Percentiles rank a stretch among this genome's conserved stretches.
Evolutionary conservation across 2,888 invertebrate genomes (phyloP).

Genomic region (Drosophila austrosaltans): DNA sequence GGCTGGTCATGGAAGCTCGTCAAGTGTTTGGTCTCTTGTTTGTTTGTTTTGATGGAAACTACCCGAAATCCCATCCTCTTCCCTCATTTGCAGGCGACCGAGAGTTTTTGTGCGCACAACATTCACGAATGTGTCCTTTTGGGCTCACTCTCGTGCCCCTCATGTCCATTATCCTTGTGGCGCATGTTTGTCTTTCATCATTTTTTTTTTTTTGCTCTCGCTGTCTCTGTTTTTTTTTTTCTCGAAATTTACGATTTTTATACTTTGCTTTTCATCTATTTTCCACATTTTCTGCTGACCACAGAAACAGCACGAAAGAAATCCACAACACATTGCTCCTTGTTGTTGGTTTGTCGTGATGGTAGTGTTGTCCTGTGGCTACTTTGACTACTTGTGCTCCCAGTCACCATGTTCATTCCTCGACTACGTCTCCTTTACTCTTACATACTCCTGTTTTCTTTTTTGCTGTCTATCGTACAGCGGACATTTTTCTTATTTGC

Average conservation of each 20-base stretch:
- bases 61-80: slow-evolving; percentile 7
- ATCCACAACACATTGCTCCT: slow-evolving; percentile 48
- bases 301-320: slow-evolving; percentile 43
- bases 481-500: slow-evolving; percentile 82
- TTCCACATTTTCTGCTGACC: slow-evolving; percentile 74
- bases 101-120: slow-evolving; percentile 47
- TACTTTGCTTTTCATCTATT: slow-evolving; percentile 67
- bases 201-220: slow-evolving; percentile 54
- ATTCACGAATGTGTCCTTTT: slow-evolving; percentile 45
- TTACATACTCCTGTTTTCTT: not conserved
- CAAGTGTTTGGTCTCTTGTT: slow-evolving; percentile 56
- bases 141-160: slow-evolving; percentile 28
- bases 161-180: slow-evolving; percentile 73
- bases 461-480: slow-evolving; percentile 55
- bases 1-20: slow-evolving; percentile 40
- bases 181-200: slow-evolving; percentile 81
- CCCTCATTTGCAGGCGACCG: slow-evolving; percentile 5
- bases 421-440: not conserved
- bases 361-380: slow-evolving; percentile 50
- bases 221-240: slow-evolving; percentile 47
- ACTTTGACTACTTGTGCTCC: slow-evolving; percentile 55
- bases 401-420: slow-evolving; percentile 50
- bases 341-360: slow-evolving; percentile 24
- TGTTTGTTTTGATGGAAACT: slow-evolving; percentile 71
- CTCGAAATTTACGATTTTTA: slow-evolving; percentile 73